Conservation (phyloP, 1,140 invertebrate species). For the Tetramorium parvispinum region DNA sequence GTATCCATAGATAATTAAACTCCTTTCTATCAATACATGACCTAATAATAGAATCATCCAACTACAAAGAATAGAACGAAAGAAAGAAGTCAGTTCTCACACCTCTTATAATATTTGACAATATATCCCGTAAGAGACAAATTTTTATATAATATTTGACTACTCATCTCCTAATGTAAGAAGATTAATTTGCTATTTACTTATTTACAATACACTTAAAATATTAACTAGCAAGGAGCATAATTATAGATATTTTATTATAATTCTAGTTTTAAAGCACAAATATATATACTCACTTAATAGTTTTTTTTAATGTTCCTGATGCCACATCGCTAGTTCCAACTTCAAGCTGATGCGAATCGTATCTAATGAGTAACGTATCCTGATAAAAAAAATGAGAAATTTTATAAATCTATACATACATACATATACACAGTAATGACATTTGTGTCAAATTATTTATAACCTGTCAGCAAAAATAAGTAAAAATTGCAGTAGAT, state of each 20-base stretch:
- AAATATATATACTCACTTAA: constrained; percentile 86
- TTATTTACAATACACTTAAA: neutral
- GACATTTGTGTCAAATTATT: neutral
- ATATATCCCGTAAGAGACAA: neutral
- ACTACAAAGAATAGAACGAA: neutral
- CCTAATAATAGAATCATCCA: constrained; percentile 4
- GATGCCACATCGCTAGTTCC: constrained; percentile 93
- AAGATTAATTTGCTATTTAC: neutral
- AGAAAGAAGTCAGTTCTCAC: neutral
- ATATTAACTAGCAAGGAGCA: neutral
- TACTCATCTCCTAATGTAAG: neutral
- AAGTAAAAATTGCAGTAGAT: neutral
- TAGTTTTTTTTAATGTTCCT: constrained; percentile 94
- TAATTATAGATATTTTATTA: neutral
- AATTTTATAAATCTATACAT: no score
- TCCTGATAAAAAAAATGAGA: constrained; percentile 87
- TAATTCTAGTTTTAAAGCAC: constrained; percentile 24
- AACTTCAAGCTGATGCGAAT: constrained; percentile 93
- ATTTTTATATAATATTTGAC: neutral
- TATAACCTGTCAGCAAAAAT: neutral
- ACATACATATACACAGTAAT: neutral
- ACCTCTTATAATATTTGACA: constrained; percentile 2
- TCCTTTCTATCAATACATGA: neutral
- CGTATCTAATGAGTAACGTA: constrained; percentile 90
- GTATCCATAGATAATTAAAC: neutral